Percentiles rank a stretch among this genome's conserved stretches.
Evolutionary conservation across 2,113 vertebrate genomes (phyloP).

Genomic region (Hassar affinis): DNA sequence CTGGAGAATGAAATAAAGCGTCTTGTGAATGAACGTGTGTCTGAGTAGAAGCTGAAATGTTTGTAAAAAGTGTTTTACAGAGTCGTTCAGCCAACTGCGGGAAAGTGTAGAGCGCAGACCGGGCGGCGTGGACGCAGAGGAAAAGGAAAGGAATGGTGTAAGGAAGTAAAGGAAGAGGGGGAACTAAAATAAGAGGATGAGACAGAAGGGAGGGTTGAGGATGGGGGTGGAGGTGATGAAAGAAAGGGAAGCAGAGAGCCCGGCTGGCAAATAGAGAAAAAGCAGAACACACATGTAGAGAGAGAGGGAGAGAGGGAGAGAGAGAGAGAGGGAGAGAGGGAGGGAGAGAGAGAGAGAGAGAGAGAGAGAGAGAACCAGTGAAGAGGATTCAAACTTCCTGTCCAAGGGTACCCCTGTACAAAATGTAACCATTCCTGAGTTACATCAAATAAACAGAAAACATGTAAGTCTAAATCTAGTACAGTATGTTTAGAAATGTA

Average conservation of each 20-base stretch:
- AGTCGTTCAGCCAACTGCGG: neutral
- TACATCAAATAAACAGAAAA: neutral
- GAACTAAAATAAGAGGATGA: slow-evolving; percentile 39
- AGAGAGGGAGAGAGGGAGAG: neutral
- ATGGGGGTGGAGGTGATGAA: slow-evolving; percentile 46
- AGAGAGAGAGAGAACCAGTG: too few relatives aligned
- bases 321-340: too few relatives aligned
- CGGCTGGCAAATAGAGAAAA: slow-evolving; percentile 31
- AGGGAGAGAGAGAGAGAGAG: too few relatives aligned
- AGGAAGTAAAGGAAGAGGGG: slow-evolving; percentile 20
- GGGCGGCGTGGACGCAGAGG: slow-evolving; percentile 21
- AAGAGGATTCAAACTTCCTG: slow-evolving; percentile 28
- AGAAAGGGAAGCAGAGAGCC: slow-evolving; percentile 38
- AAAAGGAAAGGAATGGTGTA: slow-evolving; percentile 31
- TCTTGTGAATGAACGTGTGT: neutral
- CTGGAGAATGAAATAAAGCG: slow-evolving; percentile 17
- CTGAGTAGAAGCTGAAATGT: neutral
- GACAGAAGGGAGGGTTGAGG: slow-evolving; percentile 36
- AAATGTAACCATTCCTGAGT: neutral
- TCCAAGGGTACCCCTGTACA: neutral
- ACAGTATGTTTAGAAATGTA: neutral
- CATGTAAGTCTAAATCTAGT: neutral
- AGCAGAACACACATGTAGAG: neutral
- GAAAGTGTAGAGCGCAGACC: neutral
- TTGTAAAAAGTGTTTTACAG: neutral